Conservation (phyloP, 2,797 vertebrate genomes). For the Bryconaethiops microstoma region DNA sequence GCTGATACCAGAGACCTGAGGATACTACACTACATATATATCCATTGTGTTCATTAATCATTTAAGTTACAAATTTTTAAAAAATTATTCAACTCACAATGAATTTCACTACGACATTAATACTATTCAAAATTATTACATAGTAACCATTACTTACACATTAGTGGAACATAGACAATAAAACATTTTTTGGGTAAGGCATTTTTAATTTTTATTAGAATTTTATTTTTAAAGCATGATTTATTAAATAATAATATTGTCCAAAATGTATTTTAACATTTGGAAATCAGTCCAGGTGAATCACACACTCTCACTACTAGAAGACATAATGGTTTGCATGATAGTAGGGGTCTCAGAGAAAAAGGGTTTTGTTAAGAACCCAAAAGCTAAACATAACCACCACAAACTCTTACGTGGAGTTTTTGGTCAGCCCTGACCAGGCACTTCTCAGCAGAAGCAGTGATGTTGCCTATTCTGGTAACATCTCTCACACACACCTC, state of each 20-base stretch:
- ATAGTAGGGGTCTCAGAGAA: background rate
- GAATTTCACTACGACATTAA: no score
- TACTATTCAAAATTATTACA: no score
- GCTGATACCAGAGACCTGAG: no score
- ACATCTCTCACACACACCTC: constrained; percentile 45
- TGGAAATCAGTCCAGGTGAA: no score
- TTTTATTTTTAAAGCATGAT: no score
- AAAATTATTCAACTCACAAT: no score
- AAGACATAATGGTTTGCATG: background rate
- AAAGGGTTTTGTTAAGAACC: constrained; percentile 8
- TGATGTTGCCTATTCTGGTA: constrained; percentile 33
- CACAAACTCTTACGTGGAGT: constrained; percentile 37
- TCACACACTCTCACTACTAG: background rate
- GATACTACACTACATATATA: no score
- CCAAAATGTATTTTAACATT: no score
- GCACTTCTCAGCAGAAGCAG: constrained; percentile 1
- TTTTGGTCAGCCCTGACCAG: constrained; percentile 10
- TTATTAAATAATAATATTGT: no score
- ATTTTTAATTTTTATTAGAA: no score
- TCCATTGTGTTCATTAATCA: no score
- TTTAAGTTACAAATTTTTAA: no score
- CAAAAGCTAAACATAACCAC: constrained; percentile 23
- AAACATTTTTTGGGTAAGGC: background rate
- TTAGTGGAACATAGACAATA: background rate
- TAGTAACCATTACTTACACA: background rate